Evolutionary conservation across 23 tunicate genomes (phyloP).

Genomic region (Ciona savignyi): DNA sequence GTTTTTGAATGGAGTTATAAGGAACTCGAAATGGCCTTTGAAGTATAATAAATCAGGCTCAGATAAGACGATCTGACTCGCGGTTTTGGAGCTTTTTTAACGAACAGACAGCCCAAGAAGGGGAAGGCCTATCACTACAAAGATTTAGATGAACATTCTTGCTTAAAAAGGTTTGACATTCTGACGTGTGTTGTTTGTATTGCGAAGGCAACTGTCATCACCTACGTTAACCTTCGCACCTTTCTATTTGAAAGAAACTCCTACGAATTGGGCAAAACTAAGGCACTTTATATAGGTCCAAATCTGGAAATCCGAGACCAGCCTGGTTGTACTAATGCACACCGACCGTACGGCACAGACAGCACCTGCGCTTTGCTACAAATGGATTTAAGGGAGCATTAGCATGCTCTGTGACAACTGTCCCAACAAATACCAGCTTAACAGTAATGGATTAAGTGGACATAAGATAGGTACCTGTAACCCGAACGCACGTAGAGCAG

Average conservation of each 20-base stretch:
- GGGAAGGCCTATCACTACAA: too few relatives aligned
- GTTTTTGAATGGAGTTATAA: background rate
- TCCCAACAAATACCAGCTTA: too few relatives aligned
- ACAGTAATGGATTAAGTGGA: too few relatives aligned
- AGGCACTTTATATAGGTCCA: background rate
- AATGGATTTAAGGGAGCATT: too few relatives aligned
- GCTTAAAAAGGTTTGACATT: background rate
- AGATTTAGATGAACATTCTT: background rate
- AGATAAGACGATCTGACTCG: too few relatives aligned
- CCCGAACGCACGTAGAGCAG: slow-evolving; percentile 84
- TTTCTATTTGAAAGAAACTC: background rate
- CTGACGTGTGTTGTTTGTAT: background rate
- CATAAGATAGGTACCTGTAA: too few relatives aligned
- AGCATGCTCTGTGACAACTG: too few relatives aligned
- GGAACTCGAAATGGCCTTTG: background rate
- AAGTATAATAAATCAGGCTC: too few relatives aligned
- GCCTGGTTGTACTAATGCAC: background rate
- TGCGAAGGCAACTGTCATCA: background rate
- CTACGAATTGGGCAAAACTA: background rate
- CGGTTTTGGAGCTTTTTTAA: too few relatives aligned
- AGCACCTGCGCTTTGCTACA: background rate
- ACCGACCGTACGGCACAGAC: background rate
- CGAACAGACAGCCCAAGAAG: too few relatives aligned
- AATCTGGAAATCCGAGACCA: background rate
- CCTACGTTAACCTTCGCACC: slow-evolving; percentile 1